These are phyloP conservation scores for Euglossa dilemma DNA, from an alignment of 1,140 invertebrate genomes.

Conservation along the genomic window DNA sequence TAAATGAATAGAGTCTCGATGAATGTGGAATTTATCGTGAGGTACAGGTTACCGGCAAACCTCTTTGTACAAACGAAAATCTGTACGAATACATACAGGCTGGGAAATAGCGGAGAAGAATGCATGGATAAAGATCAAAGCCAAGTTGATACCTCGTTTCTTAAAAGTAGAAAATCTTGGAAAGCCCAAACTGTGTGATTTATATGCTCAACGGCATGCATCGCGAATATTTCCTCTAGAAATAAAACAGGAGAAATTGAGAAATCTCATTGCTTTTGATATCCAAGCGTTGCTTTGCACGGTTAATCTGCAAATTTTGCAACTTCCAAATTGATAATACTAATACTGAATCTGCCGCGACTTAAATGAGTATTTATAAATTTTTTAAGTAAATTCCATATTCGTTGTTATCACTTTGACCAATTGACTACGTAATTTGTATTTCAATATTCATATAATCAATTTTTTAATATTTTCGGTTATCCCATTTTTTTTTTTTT, in stretches of 20 bases:
- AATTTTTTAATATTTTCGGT: no score
- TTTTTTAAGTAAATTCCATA: no score
- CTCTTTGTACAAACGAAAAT: slow-evolving; percentile 30
- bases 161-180: slow-evolving; percentile 3
- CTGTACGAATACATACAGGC: background rate
- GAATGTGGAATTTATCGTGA: slow-evolving; percentile 36
- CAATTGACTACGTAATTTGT: no score
- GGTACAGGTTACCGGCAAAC: background rate
- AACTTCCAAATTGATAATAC: no score
- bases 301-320: background rate
- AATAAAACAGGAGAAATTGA: background rate
- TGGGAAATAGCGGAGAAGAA: background rate
- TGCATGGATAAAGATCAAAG: slow-evolving; percentile 31
- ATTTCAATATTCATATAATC: no score
- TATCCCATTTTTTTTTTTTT: no score
- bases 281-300: background rate
- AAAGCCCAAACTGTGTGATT: slow-evolving; percentile 14
- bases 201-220: background rate
- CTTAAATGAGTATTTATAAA: no score
- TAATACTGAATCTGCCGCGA: no score
- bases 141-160: slow-evolving; percentile 25
- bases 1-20: background rate
- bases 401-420: no score
- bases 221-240: background rate
- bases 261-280: background rate